phyloP scores from a whole-genome alignment of 2,888 invertebrate species.

The Callimorpha dominula region DNA sequence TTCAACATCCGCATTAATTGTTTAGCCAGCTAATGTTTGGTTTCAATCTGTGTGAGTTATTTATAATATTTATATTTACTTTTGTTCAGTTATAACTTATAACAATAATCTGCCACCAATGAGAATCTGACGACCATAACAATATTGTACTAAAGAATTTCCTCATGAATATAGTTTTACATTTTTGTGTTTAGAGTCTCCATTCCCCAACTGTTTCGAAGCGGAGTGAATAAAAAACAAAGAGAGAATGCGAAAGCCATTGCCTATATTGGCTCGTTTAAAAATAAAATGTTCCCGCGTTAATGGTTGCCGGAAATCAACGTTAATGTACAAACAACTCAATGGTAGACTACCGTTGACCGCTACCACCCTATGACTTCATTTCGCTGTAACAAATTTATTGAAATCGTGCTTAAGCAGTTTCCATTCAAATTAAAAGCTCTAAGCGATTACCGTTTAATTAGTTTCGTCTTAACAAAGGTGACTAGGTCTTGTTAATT shows the following conservation, averaged over 20 bases:
- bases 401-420: constrained; percentile 76
- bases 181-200: not conserved
- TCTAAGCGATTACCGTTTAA: constrained; percentile 31
- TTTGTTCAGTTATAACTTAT: too few relatives aligned
- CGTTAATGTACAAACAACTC: constrained; percentile 42
- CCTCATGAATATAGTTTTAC: not conserved
- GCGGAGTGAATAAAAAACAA: not conserved
- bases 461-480: constrained; percentile 17
- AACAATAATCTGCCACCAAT: not conserved
- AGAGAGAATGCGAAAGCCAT: not conserved
- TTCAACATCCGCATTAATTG: constrained; percentile 6
- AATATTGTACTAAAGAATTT: not conserved
- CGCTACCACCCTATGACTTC: constrained; percentile 76
- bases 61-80: not conserved
- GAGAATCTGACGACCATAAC: not conserved
- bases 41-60: not conserved
- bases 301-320: constrained; percentile 30
- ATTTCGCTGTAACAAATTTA: constrained; percentile 81
- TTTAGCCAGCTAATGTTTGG: not conserved
- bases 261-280: not conserved
- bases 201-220: not conserved
- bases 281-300: constrained; percentile 23
- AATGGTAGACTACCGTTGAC: constrained; percentile 68
- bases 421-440: constrained; percentile 63
- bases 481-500: constrained; percentile 36